Conservation (phyloP, 2,888 invertebrate species). For the Tetramorium bicarinatum region DNA sequence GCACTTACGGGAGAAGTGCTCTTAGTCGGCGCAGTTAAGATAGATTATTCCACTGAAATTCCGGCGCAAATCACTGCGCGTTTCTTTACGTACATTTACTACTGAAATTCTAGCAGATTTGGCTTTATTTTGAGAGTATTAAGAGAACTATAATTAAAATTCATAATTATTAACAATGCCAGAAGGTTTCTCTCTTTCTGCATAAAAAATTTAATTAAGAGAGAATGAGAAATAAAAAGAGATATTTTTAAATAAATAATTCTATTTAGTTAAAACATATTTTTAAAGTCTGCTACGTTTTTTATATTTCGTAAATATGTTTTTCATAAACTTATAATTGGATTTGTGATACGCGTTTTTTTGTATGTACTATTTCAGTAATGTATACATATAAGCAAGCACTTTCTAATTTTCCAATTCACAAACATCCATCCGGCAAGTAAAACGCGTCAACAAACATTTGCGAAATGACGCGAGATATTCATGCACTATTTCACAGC, state of each 20-base stretch:
- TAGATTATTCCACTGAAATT: slow-evolving; percentile 47
- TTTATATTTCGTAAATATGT: slow-evolving; percentile 24
- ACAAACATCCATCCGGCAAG: slow-evolving; percentile 14
- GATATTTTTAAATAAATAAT: slow-evolving; percentile 17
- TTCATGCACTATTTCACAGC: slow-evolving; percentile 16
- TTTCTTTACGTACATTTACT: slow-evolving; percentile 10
- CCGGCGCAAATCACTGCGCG: slow-evolving; percentile 17
- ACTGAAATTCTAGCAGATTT: background rate
- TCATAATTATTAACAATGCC: background rate
- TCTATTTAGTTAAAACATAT: background rate
- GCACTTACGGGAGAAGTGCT: slow-evolving; percentile 42
- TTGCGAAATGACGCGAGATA: slow-evolving; percentile 10
- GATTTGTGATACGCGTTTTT: background rate
- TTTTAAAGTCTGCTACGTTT: background rate
- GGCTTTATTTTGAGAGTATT: background rate
- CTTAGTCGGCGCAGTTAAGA: slow-evolving; percentile 45
- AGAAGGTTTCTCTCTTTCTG: background rate
- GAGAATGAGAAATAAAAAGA: background rate
- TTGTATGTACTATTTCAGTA: slow-evolving; percentile 29
- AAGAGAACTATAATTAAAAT: slow-evolving; percentile 15
- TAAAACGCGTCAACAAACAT: slow-evolving; percentile 39
- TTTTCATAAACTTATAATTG: slow-evolving; percentile 26
- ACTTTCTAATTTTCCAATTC: slow-evolving; percentile 32
- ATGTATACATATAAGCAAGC: background rate
- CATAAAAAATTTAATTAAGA: slow-evolving; percentile 1